Evolutionary conservation across 1,140 invertebrate genomes (phyloP).

Genomic region (Nasonia longicornis): DNA sequence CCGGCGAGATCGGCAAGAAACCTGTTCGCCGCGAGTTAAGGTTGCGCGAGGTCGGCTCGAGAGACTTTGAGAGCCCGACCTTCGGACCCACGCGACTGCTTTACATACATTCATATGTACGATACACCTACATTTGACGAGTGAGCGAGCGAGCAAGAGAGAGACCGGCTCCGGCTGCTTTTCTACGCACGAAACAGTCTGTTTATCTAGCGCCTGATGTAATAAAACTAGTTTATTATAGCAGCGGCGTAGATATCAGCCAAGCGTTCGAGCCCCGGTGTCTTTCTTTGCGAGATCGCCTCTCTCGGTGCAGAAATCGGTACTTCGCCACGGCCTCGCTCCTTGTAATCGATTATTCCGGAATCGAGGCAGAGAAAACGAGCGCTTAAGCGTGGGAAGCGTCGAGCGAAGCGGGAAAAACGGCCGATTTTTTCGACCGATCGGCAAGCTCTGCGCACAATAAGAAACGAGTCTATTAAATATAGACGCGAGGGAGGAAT

Average conservation of each 20-base stretch:
- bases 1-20: conserved; percentile 28
- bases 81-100: conserved; percentile 40
- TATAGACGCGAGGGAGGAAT: conserved; percentile 39
- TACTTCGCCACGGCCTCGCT: conserved; percentile 41
- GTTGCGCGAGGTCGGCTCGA: no score
- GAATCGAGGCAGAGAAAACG: conserved; percentile 25
- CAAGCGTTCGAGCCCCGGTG: not conserved
- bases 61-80: conserved; percentile 14
- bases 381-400: conserved; percentile 45
- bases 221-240: not conserved
- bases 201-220: not conserved
- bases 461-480: conserved; percentile 37
- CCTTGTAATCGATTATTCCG: conserved; percentile 47
- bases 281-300: no score
- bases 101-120: conserved; percentile 18
- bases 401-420: conserved; percentile 5
- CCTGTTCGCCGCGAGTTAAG: conserved; percentile 38
- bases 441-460: conserved; percentile 27
- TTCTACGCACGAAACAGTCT: no score
- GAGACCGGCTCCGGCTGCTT: no score
- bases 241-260: conserved; percentile 2
- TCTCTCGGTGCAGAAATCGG: conserved; percentile 34
- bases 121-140: conserved; percentile 14
- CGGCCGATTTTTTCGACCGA: conserved; percentile 42
- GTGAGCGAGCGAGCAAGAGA: not conserved